Percentiles rank a stretch among this genome's conserved stretches.
phyloP scores from a whole-genome alignment of 2,888 invertebrate species.

The Ormyrus labotus region DNA sequence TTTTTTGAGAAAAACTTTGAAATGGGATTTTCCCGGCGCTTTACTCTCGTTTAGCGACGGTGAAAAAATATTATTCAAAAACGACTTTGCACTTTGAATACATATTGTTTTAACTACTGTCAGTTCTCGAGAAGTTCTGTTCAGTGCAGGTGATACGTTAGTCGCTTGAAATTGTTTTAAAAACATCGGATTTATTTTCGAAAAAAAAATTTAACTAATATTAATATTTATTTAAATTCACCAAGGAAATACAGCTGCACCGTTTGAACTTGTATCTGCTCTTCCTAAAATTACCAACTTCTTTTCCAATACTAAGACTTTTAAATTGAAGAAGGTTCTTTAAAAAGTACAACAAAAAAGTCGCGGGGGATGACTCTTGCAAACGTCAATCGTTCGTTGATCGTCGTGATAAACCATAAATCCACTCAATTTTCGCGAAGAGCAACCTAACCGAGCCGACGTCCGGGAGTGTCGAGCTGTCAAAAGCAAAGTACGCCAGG shows the following conservation, averaged over 20 bases:
- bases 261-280: no score
- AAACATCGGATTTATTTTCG: not conserved
- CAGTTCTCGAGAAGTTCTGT: no score
- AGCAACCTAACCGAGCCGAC: slow-evolving; percentile 54
- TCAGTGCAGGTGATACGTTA: no score
- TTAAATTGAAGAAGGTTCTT: slow-evolving; percentile 4
- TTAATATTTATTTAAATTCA: no score
- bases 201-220: not conserved
- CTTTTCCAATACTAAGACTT: slow-evolving; percentile 8
- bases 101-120: no score
- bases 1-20: no score
- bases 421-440: slow-evolving; percentile 52
- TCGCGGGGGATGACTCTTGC: not conserved
- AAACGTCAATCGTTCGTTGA: slow-evolving; percentile 42
- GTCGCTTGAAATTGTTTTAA: no score
- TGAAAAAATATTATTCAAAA: no score
- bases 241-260: no score
- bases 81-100: no score
- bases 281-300: slow-evolving; percentile 3
- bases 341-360: slow-evolving; percentile 23
- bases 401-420: slow-evolving; percentile 52
- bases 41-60: no score
- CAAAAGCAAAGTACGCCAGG: slow-evolving; percentile 59
- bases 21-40: no score
- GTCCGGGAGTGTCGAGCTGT: slow-evolving; percentile 63